Base-by-base conservation (phyloP, 2,797 vertebrate species). In the Lates japonicus region DNA sequence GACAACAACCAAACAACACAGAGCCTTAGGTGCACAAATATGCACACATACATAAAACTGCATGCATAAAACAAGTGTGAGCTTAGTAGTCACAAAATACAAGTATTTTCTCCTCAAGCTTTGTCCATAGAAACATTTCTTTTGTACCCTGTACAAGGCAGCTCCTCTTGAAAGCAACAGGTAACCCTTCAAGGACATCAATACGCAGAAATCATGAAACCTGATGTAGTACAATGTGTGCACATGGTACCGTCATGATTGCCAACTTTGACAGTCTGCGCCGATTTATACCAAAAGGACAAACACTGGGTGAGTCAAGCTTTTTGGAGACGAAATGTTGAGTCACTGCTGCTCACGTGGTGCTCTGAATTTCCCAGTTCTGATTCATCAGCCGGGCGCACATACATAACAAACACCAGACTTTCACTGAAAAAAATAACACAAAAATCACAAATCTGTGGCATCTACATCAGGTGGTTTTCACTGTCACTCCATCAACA, bases 1-100 rank as follows among this genome's bases (percentile, higher is more conserved):
- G 9, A 88, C 87, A 87, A 86, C 88, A 87, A 69, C 76, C 82
- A 86, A 85, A 89, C 87, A 85, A 78, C 74, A 80, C 64, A 12
- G 63, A 86, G 80, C 84, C 86, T 87, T 78, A 52, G 84, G 75
- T 76, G 84, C 82, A 74, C 74, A 84, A 68, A 83, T 52, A 82
- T n/a, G 68, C 80, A 85, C 70, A 61, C 63, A 60, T 22, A 87
- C 58, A 75, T 54, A 70, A 76, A 70, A 74, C 5, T 49, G 62
- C 60, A 80, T 42, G 75, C 79, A 85, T 52, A 70, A 78, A 76
- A 71, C 11, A 71, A 52, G 54, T 12, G 35, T 41, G 66, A 42
- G 20, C n/a, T 83, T 57, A 71, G 39, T 22, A n/a, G 39, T 41
- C n/a, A 29, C 16, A 54, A 51, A 57, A 66, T 3, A 44, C 19